Percentiles rank a stretch among this genome's conserved stretches.
Evolutionary conservation across 2,888 invertebrate species (phyloP).

Genomic region (Drosophila acutilabella): DNA sequence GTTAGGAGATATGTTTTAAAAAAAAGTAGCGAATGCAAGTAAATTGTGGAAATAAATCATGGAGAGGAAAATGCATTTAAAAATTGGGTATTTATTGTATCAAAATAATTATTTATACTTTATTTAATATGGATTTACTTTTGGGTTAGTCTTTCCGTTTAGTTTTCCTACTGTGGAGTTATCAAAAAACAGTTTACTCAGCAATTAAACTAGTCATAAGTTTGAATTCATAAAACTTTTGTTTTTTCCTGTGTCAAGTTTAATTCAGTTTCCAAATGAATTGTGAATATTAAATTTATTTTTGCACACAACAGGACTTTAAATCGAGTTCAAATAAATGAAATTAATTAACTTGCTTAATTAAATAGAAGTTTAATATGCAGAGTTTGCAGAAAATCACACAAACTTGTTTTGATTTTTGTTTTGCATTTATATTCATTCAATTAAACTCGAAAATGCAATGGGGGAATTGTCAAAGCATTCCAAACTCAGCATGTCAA

Average conservation of each 20-base stretch:
- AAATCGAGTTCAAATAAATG: slow-evolving; percentile 48
- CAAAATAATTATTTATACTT: no score
- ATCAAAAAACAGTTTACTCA: no score
- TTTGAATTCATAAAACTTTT: not conserved
- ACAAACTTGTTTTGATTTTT: slow-evolving; percentile 57
- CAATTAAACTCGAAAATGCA: slow-evolving; percentile 55
- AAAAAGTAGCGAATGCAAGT: not conserved
- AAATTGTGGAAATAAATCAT: not conserved
- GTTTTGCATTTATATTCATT: slow-evolving; percentile 57
- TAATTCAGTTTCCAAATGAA: slow-evolving; percentile 1
- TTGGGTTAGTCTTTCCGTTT: not conserved
- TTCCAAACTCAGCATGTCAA: slow-evolving; percentile 21
- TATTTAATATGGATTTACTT: no score
- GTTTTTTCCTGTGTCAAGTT: not conserved
- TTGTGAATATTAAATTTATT: slow-evolving; percentile 23
- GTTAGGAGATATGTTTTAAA: not conserved
- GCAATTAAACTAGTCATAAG: no score
- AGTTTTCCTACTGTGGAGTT: no score
- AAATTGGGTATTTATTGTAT: no score
- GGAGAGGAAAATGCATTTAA: not conserved
- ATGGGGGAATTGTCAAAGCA: slow-evolving; percentile 20
- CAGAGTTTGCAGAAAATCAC: slow-evolving; percentile 41
- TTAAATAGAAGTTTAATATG: slow-evolving; percentile 54
- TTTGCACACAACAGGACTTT: slow-evolving; percentile 9
- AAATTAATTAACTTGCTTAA: slow-evolving; percentile 70